A percentile compares a stretch with the other conserved stretches of the same genome.
Conservation (phyloP, 2,797 vertebrate genomes). For the Enteromius fasciolatus region DNA sequence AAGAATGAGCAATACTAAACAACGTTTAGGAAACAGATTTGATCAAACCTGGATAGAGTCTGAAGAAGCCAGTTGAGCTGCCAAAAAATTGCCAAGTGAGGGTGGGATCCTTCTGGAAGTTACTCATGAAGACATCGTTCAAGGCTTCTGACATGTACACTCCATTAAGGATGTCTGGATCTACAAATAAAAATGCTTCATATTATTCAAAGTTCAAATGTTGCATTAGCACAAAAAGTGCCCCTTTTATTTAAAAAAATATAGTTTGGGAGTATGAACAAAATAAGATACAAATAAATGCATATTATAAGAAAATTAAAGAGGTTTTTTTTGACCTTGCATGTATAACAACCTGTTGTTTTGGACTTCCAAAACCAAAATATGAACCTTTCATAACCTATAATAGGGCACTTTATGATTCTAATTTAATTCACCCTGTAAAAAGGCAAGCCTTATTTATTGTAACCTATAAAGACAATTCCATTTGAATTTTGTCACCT, state of each 20-base stretch:
- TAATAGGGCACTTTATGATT: too few relatives aligned
- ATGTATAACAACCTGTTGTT: too few relatives aligned
- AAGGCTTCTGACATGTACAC: conserved; percentile 96
- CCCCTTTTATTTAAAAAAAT: too few relatives aligned
- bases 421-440: neutral
- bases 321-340: too few relatives aligned
- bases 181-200: conserved; percentile 65
- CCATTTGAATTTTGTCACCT: neutral
- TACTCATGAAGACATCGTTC: conserved; percentile 89
- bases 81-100: conserved; percentile 98
- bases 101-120: conserved; percentile 93
- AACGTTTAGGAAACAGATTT: neutral
- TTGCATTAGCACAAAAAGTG: neutral
- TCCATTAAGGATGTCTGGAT: conserved; percentile 91
- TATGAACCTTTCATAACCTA: too few relatives aligned
- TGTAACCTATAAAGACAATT: neutral
- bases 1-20: neutral
- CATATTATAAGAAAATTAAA: too few relatives aligned
- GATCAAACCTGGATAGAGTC: conserved; percentile 90
- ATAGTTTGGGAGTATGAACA: too few relatives aligned
- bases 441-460: neutral
- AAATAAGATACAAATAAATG: too few relatives aligned
- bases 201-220: neutral
- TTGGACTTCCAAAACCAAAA: too few relatives aligned
- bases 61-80: conserved; percentile 94